Evolutionary conservation across 2,888 invertebrate species (phyloP).

Genomic region (Cryptocephalus primarius): DNA sequence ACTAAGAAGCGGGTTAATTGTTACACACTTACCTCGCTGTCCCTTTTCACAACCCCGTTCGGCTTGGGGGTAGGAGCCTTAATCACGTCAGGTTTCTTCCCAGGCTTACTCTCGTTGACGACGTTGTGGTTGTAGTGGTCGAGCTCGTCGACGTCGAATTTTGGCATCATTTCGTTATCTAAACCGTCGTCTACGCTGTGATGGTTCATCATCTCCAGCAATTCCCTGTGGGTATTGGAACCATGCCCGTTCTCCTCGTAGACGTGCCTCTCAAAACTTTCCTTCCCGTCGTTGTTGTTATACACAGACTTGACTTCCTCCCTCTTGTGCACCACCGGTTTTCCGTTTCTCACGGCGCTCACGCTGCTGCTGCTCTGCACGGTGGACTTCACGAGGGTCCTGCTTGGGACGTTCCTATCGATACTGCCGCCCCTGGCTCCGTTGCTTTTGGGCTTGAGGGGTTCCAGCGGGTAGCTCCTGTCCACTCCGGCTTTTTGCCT

Average conservation of each 20-base stretch:
- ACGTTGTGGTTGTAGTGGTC: too few relatives aligned
- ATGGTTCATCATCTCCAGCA: constrained; percentile 37
- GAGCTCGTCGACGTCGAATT: constrained; percentile 29
- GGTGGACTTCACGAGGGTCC: constrained; percentile 2
- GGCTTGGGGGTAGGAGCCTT: too few relatives aligned
- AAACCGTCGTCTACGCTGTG: constrained; percentile 34
- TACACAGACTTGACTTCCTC: constrained; percentile 32
- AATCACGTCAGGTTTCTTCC: too few relatives aligned
- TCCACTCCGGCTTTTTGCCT: constrained; percentile 67
- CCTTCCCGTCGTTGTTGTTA: constrained; percentile 30
- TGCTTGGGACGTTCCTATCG: constrained; percentile 23
- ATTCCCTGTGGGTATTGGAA: constrained; percentile 18
- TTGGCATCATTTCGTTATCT: constrained; percentile 39
- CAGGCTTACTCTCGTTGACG: too few relatives aligned
- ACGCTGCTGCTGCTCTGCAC: constrained; percentile 27
- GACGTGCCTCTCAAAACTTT: constrained; percentile 28
- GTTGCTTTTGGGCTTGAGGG: constrained; percentile 43
- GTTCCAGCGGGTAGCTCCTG: constrained; percentile 71
- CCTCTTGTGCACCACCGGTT: constrained; percentile 32
- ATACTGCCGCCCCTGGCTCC: constrained; percentile 23
- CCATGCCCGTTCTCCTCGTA: constrained; percentile 15
- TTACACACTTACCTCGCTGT: not conserved
- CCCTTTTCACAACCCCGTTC: not conserved
- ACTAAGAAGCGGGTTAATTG: too few relatives aligned
- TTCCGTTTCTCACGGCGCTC: constrained; percentile 34